Conservation (phyloP, 2,113 vertebrate species). For the Anser brachyrhynchus region DNA sequence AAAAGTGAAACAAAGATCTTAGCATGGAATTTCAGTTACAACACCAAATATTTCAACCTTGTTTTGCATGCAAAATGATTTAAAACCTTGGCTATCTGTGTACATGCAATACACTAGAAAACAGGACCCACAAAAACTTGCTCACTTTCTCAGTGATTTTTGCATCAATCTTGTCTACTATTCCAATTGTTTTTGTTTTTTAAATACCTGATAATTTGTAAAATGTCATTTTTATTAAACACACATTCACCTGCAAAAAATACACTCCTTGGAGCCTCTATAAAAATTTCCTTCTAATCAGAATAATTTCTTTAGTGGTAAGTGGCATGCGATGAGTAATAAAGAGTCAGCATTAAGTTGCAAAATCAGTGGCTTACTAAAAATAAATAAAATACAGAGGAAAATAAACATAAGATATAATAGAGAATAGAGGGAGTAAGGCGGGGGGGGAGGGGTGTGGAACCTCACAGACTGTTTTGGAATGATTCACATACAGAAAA, state of each 20-base stretch:
- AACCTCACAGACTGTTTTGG: conserved; percentile 11
- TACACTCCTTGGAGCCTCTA: background rate
- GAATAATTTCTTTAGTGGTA: background rate
- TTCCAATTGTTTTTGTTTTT: background rate
- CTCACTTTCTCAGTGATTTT: background rate
- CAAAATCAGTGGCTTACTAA: conserved; percentile 1
- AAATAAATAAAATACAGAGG: background rate
- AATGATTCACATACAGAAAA: conserved; percentile 12
- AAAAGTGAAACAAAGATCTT: conserved; percentile 42
- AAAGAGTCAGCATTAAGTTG: background rate
- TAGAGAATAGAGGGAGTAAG: background rate
- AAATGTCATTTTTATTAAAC: background rate
- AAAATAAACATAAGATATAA: conserved; percentile 8
- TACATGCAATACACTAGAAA: background rate
- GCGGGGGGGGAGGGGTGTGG: accelerated
- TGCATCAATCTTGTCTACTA: background rate
- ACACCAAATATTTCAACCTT: conserved; percentile 32
- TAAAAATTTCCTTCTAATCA: background rate
- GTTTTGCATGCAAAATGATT: conserved; percentile 29
- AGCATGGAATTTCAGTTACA: conserved; percentile 13
- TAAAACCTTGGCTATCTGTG: background rate
- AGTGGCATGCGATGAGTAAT: background rate
- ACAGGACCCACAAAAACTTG: background rate
- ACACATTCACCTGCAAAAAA: background rate
- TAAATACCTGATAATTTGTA: background rate